Base-by-base conservation (phyloP, 2,113 vertebrate genomes). In the Martes martes region DNA sequence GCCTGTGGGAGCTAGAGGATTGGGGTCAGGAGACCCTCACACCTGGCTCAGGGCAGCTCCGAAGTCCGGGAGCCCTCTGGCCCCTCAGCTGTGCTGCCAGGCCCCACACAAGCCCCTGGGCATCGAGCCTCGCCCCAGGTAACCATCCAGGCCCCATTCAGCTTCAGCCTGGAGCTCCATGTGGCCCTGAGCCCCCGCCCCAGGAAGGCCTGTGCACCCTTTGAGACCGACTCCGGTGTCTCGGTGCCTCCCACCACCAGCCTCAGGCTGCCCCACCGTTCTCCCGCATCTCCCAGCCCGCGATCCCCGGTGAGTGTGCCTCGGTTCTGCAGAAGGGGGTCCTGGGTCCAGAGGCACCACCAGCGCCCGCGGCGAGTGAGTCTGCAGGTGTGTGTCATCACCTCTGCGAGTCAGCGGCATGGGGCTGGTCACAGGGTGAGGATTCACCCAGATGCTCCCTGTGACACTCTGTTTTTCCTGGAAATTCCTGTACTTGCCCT, bases 381-480 rank as follows among this genome's bases (percentile, higher is more conserved):
- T 83, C 42, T 61, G 67, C 87, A 7, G 9, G 39, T 13, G 52
- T 7, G 16, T 2, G 23, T 1, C 0, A 33, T 84, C 36, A 31
- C 42, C 50, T 52, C 19, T 45, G n/a, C 6, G 11, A 95, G 93
- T 94, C 96, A 97, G 67, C 45, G 26, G 28, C 93, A 71, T 1
- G 42, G 33, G 83, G 36, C 76, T 71, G 6, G 8, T 91, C 95
- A 94, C 10, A 24, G 63, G 97, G 45, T 76, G 3, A 15, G 55
- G 82, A 84, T 3, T 57, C 89, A 80, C 83, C 19, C 23, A 47
- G 45, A 36, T 36, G 11, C 1, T 21, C 14, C 39, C 81, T 11
- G 42, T 3, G 21, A 52, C 26, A n/a, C 94, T 95, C 69, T 28
- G 24, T 47, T 92, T 83, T 97, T 94, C 92, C 96, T 26, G 42